Conservation (phyloP, 2,888 invertebrate species). For the Catocala nupta region DNA sequence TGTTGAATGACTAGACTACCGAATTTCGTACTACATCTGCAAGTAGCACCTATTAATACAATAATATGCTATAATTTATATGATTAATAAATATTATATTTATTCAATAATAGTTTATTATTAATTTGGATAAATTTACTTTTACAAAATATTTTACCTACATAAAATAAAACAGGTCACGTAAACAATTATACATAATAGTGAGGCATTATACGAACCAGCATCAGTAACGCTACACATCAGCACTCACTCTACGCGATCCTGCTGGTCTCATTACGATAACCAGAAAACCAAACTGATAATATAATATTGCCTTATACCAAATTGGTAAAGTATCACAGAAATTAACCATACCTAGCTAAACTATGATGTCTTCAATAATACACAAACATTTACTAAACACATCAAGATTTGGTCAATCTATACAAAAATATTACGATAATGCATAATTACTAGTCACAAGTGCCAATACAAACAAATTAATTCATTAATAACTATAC, state of each 20-base stretch:
- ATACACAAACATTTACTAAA: conserved; percentile 69
- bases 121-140: conserved; percentile 51
- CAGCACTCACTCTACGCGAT: conserved; percentile 34
- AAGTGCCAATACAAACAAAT: conserved; percentile 53
- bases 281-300: conserved; percentile 65
- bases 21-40: conserved; percentile 42
- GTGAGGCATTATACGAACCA: conserved; percentile 38
- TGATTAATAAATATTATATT: conserved; percentile 47
- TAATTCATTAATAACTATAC: conserved; percentile 53
- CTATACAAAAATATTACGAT: conserved; percentile 54
- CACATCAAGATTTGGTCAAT: conserved; percentile 76
- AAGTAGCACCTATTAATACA: conserved; percentile 44
- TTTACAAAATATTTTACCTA: conserved; percentile 46
- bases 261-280: conserved; percentile 38
- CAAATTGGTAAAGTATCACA: conserved; percentile 86
- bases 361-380: conserved; percentile 79
- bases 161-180: conserved; percentile 37
- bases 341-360: conserved; percentile 86
- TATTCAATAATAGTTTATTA: conserved; percentile 50
- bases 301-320: conserved; percentile 82
- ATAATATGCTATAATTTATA: conserved; percentile 51
- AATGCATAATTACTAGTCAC: conserved; percentile 50
- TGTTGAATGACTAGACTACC: conserved; percentile 49
- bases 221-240: conserved; percentile 27
- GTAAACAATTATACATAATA: conserved; percentile 45